These are phyloP conservation scores for Phalacrocorax pelagicus DNA, from an alignment of 2,113 vertebrate genomes.

Conservation along the genomic window DNA sequence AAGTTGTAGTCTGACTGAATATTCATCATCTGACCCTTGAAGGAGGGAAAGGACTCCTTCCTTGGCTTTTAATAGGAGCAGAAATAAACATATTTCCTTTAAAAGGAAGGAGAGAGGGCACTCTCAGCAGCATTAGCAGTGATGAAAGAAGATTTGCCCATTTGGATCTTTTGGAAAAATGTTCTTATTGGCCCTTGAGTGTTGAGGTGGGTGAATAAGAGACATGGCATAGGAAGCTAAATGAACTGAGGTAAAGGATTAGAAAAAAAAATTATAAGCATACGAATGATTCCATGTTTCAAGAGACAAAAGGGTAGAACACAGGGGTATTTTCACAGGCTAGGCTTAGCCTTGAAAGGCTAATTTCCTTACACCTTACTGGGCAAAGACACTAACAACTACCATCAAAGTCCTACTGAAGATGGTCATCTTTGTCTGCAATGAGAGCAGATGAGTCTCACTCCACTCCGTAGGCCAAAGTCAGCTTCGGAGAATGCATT, in stretches of 20 bases:
- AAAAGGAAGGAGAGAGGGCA: background rate
- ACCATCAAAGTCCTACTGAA: background rate
- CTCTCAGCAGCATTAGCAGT: background rate
- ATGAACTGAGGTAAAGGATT: background rate
- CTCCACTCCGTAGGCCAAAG: background rate
- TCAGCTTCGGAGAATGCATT: background rate
- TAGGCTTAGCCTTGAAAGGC: background rate
- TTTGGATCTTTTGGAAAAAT: background rate
- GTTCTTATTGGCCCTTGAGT: background rate
- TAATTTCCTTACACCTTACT: background rate
- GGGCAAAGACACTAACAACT: background rate
- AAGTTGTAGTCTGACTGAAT: background rate
- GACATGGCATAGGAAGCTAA: background rate
- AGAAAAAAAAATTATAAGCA: background rate
- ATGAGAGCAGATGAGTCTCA: background rate
- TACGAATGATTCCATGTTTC: background rate
- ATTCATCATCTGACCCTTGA: background rate
- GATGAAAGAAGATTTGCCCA: background rate
- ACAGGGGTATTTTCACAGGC: background rate
- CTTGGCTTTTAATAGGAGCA: background rate
- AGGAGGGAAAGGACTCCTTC: background rate
- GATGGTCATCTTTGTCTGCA: background rate
- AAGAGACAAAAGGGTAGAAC: background rate
- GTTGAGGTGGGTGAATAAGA: background rate
- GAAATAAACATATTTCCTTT: background rate